Evolutionary conservation across 2,888 invertebrate species (phyloP).

Genomic region (Cataglyphis albicans): DNA sequence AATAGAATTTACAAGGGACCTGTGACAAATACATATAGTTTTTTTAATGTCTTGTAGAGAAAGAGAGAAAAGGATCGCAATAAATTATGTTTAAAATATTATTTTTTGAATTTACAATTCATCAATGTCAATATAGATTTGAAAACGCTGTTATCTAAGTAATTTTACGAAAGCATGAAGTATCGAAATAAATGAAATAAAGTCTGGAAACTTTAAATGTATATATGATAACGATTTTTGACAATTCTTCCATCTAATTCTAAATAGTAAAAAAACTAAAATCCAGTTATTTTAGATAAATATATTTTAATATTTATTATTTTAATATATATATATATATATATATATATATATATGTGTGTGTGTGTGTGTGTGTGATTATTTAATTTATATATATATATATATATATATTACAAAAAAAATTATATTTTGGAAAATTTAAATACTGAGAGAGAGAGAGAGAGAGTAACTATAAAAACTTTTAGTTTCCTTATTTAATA

Average conservation of each 20-base stretch:
- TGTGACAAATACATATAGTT: too few species aligned
- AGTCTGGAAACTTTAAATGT: slow-evolving; percentile 56
- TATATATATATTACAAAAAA: background rate
- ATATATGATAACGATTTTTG: background rate
- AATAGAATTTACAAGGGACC: too few species aligned
- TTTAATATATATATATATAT: too few species aligned
- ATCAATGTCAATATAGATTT: slow-evolving; percentile 53
- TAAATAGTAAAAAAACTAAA: slow-evolving; percentile 78
- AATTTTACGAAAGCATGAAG: slow-evolving; percentile 56
- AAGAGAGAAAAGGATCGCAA: background rate
- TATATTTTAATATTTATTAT: background rate
- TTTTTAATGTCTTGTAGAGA: background rate
- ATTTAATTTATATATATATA: too few species aligned
- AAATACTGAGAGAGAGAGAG: too few species aligned
- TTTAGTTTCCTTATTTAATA: background rate
- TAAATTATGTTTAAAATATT: too few species aligned
- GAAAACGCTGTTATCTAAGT: slow-evolving; percentile 65
- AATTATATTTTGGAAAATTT: too few species aligned
- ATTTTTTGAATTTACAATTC: slow-evolving; percentile 55
- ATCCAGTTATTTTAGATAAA: slow-evolving; percentile 41
- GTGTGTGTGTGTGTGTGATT: too few species aligned
- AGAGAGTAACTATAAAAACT: background rate
- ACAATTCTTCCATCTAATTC: slow-evolving; percentile 66
- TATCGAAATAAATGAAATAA: slow-evolving; percentile 6
- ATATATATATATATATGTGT: too few species aligned